These are phyloP conservation scores for Nebria brevicollis DNA, from an alignment of 2,888 invertebrate genomes.

Conservation along the genomic window DNA sequence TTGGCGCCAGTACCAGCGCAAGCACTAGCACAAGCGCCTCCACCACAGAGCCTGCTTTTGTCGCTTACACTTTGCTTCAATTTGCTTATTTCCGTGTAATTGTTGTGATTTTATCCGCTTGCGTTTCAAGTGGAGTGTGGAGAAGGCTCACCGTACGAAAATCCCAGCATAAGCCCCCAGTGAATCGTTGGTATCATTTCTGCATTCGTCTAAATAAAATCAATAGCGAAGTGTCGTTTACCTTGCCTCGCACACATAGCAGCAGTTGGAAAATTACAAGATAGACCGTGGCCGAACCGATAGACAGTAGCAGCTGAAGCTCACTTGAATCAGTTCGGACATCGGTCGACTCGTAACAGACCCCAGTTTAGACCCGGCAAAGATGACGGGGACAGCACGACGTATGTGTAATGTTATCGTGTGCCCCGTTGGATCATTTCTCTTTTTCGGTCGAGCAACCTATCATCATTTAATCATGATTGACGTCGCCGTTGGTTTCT, in stretches of 20 bases:
- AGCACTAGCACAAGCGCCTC: too few species aligned
- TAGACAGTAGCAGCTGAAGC: neutral
- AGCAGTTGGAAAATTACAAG: neutral
- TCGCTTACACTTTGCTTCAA: neutral
- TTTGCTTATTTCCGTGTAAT: neutral
- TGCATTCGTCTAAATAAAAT: slow-evolving; percentile 37
- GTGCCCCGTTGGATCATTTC: slow-evolving; percentile 28
- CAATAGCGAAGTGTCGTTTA: slow-evolving; percentile 30
- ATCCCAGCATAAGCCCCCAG: slow-evolving; percentile 27
- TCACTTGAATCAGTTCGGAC: neutral
- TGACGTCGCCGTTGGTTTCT: slow-evolving; percentile 40
- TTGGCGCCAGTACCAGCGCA: neutral
- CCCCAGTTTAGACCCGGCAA: neutral
- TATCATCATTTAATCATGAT: slow-evolving; percentile 45
- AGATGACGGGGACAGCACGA: neutral
- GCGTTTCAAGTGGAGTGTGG: neutral
- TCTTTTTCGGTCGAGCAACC: slow-evolving; percentile 38
- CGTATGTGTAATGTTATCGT: slow-evolving; percentile 39
- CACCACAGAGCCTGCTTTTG: neutral
- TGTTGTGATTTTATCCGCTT: neutral
- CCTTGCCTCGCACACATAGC: neutral
- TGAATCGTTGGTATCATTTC: slow-evolving; percentile 31
- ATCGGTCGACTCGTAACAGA: neutral
- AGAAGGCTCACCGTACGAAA: neutral
- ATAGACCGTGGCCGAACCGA: neutral